Evolutionary conservation across 2,797 vertebrate genomes (phyloP), one percentile per base, ranked within the genome.

Genomic region (Eulemur albifrons): DNA sequence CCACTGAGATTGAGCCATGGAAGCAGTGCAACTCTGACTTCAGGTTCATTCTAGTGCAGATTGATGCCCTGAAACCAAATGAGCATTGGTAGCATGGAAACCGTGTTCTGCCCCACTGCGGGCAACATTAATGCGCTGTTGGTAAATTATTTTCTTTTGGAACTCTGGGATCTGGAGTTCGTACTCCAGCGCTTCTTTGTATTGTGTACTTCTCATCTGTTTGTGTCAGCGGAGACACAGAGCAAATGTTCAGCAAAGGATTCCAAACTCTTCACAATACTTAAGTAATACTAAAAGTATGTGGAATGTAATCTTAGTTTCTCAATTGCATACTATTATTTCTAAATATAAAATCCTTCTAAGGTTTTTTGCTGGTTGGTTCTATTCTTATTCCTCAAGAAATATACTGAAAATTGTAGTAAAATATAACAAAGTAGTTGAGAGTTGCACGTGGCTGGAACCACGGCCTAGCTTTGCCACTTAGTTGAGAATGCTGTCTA

Each of bases 201-300:
- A n/a, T 77, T 94, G 40, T 94, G 40, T 95, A 89, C 65, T 89
- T 95, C 63, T 96, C 88, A 81, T 96, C 77, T 97, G 85, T 91
- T 95, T 97, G 88, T 97, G 96, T 98, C 96, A 93, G 95, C 52
- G 77, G 89, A 96, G 94, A 96, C 43, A 77, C 14, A 88, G 91
- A 93, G 35, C 96, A 96, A 97, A 97, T 96, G 96, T 97, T 97
- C 96, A 96, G 89, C 63, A 90, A 92, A 95, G 87, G 91, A 92
- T 97, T 97, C 94, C 94, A 97, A 96, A 88, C 80, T 92, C 93
- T 97, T 93, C 90, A 76, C 96, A 94, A 96, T 96, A 43, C 93
- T 98, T 97, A 94, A 96, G 97, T 96, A 97, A 98, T 94, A 84
- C 72, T 57, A 61, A 97, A 97, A 97, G 87, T 94, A 98, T 97